Conservation (phyloP, 1,140 invertebrate genomes). For the Anoplolepis gracilipes region DNA sequence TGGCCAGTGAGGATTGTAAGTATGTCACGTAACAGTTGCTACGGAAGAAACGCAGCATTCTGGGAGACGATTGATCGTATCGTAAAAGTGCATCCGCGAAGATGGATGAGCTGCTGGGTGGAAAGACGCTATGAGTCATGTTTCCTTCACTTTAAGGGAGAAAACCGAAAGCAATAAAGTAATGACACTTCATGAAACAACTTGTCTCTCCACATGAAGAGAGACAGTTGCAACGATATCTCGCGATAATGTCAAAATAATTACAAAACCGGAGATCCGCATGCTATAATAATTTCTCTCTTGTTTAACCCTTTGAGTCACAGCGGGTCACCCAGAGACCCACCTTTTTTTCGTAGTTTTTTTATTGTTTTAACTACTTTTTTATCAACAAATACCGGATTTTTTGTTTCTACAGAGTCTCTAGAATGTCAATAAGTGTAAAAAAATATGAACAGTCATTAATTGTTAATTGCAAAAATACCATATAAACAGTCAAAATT, state of each 20-base stretch:
- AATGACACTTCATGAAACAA: not conserved
- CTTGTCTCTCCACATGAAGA: not conserved
- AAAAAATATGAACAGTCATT: too few species aligned
- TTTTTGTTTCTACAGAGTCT: too few species aligned
- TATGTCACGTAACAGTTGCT: constrained; percentile 55
- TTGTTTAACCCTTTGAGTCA: too few species aligned
- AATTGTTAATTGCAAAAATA: too few species aligned
- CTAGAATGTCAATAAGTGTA: too few species aligned
- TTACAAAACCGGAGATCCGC: too few species aligned
- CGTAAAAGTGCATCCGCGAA: not conserved
- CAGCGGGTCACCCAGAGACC: too few species aligned
- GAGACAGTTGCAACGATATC: not conserved
- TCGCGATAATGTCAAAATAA: not conserved
- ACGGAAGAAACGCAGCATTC: constrained; percentile 35
- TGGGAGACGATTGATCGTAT: constrained; percentile 42
- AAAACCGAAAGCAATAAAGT: not conserved
- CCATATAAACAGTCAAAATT: too few species aligned
- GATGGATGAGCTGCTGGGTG: not conserved
- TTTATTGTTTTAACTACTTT: too few species aligned
- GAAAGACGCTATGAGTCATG: not conserved
- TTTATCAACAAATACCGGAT: too few species aligned
- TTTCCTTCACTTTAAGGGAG: not conserved
- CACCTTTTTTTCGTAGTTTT: too few species aligned
- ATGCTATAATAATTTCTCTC: too few species aligned
- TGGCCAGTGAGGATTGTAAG: not conserved